Conservation (phyloP, 2,888 invertebrate species). For the Latrodectus hesperus region DNA sequence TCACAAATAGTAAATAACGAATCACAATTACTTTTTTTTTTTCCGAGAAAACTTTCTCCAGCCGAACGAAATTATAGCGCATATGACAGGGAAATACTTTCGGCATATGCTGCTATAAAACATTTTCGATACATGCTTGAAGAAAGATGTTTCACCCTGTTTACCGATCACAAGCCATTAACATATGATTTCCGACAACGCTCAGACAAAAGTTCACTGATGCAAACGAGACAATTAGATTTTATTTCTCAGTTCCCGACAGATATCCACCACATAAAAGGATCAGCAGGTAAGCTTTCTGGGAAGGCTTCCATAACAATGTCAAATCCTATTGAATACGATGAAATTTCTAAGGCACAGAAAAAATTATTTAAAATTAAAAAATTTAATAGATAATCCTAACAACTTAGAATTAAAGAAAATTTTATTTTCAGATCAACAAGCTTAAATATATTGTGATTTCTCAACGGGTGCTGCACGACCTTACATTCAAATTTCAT, state of each 20-base stretch:
- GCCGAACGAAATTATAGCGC: too few species aligned
- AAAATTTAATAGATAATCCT: neutral
- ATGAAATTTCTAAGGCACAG: neutral
- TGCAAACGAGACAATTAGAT: constrained; percentile 17
- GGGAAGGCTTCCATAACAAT: neutral
- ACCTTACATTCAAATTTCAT: neutral
- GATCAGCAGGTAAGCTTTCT: neutral
- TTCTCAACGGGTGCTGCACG: neutral
- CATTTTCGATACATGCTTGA: too few species aligned
- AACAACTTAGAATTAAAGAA: neutral
- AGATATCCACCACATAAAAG: constrained; percentile 10
- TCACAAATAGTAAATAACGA: constrained; percentile 42
- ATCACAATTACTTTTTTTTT: constrained; percentile 67
- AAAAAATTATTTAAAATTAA: neutral
- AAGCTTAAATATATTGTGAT: neutral
- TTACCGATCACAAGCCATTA: too few species aligned
- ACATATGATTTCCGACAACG: constrained; percentile 17
- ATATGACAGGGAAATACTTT: neutral
- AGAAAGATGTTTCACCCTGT: too few species aligned
- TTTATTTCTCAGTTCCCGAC: constrained; percentile 42
- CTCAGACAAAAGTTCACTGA: constrained; percentile 10
- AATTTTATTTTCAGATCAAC: neutral
- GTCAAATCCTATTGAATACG: neutral
- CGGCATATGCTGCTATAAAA: too few species aligned
- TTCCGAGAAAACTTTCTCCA: too few species aligned